phyloP scores from a whole-genome alignment of 2,797 vertebrate genomes.

The Rhyacichthys aspro region DNA sequence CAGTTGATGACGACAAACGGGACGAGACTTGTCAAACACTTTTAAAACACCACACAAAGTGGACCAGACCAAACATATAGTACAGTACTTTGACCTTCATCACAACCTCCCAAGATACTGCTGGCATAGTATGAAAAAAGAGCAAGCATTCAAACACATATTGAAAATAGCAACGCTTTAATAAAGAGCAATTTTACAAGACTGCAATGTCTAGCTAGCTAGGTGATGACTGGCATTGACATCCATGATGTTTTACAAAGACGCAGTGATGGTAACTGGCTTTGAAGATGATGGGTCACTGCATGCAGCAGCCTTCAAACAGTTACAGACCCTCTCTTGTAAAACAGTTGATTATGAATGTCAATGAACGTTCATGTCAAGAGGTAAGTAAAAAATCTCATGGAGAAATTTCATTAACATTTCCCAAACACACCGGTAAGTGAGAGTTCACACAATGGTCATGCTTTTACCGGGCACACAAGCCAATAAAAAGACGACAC shows the following conservation, averaged over 20 bases:
- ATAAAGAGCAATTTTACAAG: conserved; percentile 81
- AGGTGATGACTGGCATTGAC: conserved; percentile 74
- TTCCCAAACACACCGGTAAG: conserved; percentile 78
- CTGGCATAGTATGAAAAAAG: conserved; percentile 75
- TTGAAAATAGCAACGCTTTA: conserved; percentile 82
- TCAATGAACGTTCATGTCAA: conserved; percentile 73
- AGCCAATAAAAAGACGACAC: conserved; percentile 83
- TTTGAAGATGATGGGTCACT: conserved; percentile 76
- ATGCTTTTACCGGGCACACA: conserved; percentile 82
- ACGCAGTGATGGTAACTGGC: conserved; percentile 68
- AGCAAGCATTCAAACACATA: conserved; percentile 76
- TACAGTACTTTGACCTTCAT: conserved; percentile 77
- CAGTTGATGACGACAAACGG: conserved; percentile 62
- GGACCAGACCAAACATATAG: conserved; percentile 74
- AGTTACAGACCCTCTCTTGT: conserved; percentile 68
- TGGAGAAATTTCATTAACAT: conserved; percentile 75
- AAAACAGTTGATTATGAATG: conserved; percentile 80
- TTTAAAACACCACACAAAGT: conserved; percentile 70
- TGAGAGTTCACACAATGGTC: conserved; percentile 81
- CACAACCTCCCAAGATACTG: conserved; percentile 70
- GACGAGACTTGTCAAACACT: conserved; percentile 74
- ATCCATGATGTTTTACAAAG: conserved; percentile 77
- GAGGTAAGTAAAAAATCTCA: conserved; percentile 77
- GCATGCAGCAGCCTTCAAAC: conserved; percentile 77
- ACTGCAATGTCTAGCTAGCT: conserved; percentile 80